A percentile compares a stretch with the other conserved stretches of the same genome.
Evolutionary conservation across 1,140 invertebrate genomes (phyloP).

Genomic region (Hycleus cichorii): DNA sequence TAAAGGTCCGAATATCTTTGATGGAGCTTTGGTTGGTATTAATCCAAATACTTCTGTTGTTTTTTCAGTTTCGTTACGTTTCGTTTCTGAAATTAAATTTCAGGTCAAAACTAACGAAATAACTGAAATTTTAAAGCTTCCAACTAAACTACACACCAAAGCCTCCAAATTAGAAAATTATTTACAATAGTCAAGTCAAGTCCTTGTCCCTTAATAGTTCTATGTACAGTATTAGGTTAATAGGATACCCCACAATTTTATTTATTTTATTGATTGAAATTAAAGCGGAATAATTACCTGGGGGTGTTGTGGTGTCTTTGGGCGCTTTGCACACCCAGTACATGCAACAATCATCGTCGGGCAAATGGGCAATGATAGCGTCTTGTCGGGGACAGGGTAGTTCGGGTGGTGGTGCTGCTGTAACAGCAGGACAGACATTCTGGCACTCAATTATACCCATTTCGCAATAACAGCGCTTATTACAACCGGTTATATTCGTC

Average conservation of each 20-base stretch:
- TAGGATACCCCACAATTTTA: constrained; percentile 4
- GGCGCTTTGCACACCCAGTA: constrained; percentile 57
- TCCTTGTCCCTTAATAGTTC: background rate
- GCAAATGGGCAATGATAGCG: constrained; percentile 58
- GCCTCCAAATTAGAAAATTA: background rate
- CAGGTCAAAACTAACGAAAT: constrained; percentile 15
- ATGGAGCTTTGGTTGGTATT: constrained; percentile 25
- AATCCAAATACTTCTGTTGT: constrained; percentile 13
- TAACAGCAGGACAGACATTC: constrained; percentile 64
- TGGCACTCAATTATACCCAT: constrained; percentile 79
- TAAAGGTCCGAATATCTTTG: constrained; percentile 35
- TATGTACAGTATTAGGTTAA: background rate
- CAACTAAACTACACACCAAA: background rate
- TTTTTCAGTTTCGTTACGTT: constrained; percentile 15
- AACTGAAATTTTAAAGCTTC: background rate
- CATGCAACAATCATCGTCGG: constrained; percentile 72
- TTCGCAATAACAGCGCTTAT: constrained; percentile 78
- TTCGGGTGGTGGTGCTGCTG: constrained; percentile 62
- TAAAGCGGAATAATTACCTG: constrained; percentile 13
- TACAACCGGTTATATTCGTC: constrained; percentile 65
- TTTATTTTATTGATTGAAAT: background rate
- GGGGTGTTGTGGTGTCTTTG: background rate
- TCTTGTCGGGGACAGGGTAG: constrained; percentile 60
- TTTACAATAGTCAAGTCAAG: constrained; percentile 12
- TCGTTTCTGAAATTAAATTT: constrained; percentile 24